Percentiles rank a stretch among this genome's conserved stretches.
Evolutionary conservation across 2,888 invertebrate genomes (phyloP).

Genomic region (Masnerella sp.): DNA sequence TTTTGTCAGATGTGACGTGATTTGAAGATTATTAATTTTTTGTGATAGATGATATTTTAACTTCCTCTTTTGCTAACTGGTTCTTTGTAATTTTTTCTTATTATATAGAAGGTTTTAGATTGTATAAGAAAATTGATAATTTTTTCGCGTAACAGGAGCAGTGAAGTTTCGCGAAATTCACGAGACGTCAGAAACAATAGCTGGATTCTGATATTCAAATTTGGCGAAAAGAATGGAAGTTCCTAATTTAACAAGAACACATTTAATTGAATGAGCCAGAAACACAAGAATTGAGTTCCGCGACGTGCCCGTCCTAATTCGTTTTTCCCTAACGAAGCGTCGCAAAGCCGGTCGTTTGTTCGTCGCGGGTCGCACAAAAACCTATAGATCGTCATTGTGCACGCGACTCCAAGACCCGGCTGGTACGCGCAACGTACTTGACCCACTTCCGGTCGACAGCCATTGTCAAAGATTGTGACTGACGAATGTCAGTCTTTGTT

Average conservation of each 20-base stretch:
- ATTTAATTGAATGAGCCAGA: conserved; percentile 9
- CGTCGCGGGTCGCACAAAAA: conserved; percentile 14
- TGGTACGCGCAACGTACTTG: conserved; percentile 36
- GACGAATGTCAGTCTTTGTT: conserved; percentile 24
- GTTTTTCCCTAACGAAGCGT: conserved; percentile 20
- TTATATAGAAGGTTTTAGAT: no score
- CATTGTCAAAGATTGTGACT: conserved; percentile 15
- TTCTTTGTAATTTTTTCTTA: no score
- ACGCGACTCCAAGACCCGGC: background rate
- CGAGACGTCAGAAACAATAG: conserved; percentile 5
- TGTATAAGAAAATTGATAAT: no score
- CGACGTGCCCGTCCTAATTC: background rate
- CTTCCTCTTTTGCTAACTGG: no score
- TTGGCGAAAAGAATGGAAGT: background rate
- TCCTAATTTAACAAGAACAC: conserved; percentile 5
- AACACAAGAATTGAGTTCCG: conserved; percentile 2
- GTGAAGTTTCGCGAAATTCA: no score
- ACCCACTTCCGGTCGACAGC: conserved; percentile 37
- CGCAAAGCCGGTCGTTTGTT: conserved; percentile 11
- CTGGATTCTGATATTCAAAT: conserved; percentile 13
- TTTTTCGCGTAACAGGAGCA: no score
- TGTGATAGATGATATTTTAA: no score
- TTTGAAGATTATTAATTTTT: no score
- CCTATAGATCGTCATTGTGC: conserved; percentile 19
- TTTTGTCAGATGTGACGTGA: no score